phyloP scores from a whole-genome alignment of 2,888 invertebrate species.

The Adelphocoris suturalis region DNA sequence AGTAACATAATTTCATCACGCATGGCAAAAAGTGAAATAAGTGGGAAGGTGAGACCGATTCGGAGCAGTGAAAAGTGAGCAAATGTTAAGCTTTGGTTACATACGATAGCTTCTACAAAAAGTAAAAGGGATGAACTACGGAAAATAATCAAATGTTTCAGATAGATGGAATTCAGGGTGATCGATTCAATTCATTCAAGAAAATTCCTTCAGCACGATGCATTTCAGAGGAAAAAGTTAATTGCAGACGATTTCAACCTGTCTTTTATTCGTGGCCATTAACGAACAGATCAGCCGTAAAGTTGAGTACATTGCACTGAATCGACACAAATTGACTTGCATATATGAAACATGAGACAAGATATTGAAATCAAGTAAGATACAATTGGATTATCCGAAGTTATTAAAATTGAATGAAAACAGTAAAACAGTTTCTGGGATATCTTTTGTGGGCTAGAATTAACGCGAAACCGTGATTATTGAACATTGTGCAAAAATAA shows the following conservation, averaged over 20 bases:
- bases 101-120: conserved; percentile 16
- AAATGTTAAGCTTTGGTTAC: conserved; percentile 22
- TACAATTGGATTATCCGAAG: background rate
- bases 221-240: background rate
- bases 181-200: background rate
- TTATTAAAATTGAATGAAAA: too few relatives aligned
- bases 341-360: background rate
- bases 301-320: background rate
- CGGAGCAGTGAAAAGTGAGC: background rate
- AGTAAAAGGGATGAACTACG: background rate
- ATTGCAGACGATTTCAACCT: background rate
- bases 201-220: background rate
- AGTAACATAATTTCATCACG: too few relatives aligned
- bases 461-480: too few relatives aligned
- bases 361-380: background rate
- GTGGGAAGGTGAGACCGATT: background rate
- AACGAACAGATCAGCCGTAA: background rate
- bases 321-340: background rate
- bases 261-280: background rate
- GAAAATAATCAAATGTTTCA: background rate
- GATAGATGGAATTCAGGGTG: background rate
- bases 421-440: too few relatives aligned
- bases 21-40: background rate
- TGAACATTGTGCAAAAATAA: too few relatives aligned
- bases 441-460: too few relatives aligned